Evolutionary conservation across 2,888 invertebrate genomes (phyloP).

Genomic region (Dryadula phaetusa): DNA sequence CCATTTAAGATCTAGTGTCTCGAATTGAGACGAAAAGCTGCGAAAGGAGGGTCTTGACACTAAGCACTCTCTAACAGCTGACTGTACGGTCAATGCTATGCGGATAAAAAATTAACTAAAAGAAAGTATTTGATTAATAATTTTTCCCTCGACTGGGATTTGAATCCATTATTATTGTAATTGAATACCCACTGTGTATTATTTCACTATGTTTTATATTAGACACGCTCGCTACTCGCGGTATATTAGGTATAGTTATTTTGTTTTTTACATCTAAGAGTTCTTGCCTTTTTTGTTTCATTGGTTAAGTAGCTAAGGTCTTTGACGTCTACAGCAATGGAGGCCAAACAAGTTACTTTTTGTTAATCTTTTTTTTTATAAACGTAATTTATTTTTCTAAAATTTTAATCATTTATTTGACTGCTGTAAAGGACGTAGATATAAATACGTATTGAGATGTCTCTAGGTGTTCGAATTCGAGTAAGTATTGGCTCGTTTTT

Average conservation of each 20-base stretch:
- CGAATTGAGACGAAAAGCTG: neutral
- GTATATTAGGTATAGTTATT: neutral
- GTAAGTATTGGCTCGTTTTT: too few species aligned
- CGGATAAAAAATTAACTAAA: too few species aligned
- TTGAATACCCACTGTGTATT: too few species aligned
- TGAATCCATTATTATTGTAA: neutral
- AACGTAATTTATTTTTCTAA: neutral
- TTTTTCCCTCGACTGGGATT: neutral
- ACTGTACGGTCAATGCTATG: too few species aligned
- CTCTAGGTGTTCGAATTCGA: too few species aligned
- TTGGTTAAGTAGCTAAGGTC: conserved; percentile 1
- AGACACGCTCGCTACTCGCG: neutral
- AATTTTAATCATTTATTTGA: neutral
- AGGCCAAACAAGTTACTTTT: neutral
- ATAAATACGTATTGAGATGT: too few species aligned
- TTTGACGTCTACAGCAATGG: neutral
- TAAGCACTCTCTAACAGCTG: neutral
- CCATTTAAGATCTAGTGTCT: too few species aligned
- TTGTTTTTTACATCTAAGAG: neutral
- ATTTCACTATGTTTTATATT: too few species aligned
- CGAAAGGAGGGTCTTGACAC: neutral
- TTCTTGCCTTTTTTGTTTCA: neutral
- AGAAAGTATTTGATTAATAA: too few species aligned
- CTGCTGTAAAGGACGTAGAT: too few species aligned
- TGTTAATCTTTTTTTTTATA: neutral